A percentile compares a stretch with the other conserved stretches of the same genome.
Conservation (phyloP, 2,888 invertebrate genomes). For the Acutogordius australiensis region DNA sequence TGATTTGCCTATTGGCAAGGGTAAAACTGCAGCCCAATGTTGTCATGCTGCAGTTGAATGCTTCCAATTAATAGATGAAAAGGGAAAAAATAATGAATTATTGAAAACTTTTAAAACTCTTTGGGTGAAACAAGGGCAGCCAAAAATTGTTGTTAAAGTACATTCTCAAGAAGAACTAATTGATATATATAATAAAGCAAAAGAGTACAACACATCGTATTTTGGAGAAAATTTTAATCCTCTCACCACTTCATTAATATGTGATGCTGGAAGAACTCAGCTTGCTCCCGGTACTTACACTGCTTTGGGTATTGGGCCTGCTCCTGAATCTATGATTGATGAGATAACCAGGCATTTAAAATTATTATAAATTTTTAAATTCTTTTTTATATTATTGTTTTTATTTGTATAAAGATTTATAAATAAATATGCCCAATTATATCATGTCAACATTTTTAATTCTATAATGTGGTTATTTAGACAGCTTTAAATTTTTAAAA, state of each 20-base stretch:
- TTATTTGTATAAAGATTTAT: too few relatives aligned
- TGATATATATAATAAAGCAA: slow-evolving; percentile 13
- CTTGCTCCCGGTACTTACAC: slow-evolving; percentile 58
- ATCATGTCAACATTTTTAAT: too few relatives aligned
- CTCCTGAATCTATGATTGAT: slow-evolving; percentile 42
- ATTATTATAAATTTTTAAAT: not conserved
- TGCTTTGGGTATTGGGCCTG: slow-evolving; percentile 72
- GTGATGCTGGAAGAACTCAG: slow-evolving; percentile 63
- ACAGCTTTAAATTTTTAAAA: too few relatives aligned
- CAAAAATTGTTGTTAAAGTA: slow-evolving; percentile 53
- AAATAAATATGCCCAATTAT: too few relatives aligned
- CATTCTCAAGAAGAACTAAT: slow-evolving; percentile 42
- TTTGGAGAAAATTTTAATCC: not conserved
- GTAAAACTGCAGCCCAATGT: slow-evolving; percentile 70
- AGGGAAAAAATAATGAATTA: slow-evolving; percentile 29
- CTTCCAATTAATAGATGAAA: slow-evolving; percentile 38
- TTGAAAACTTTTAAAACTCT: slow-evolving; percentile 25
- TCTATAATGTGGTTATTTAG: too few relatives aligned
- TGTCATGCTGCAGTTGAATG: slow-evolving; percentile 70
- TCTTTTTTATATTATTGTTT: too few relatives aligned
- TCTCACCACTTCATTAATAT: not conserved
- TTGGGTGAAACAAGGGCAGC: slow-evolving; percentile 46
- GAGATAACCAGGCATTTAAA: slow-evolving; percentile 27
- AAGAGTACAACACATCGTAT: not conserved
- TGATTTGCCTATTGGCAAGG: slow-evolving; percentile 73